Evolutionary conservation across 1,140 invertebrate species (phyloP), one percentile per base, ranked within the genome.

Genomic region (Stegodyphus mimosarum): DNA sequence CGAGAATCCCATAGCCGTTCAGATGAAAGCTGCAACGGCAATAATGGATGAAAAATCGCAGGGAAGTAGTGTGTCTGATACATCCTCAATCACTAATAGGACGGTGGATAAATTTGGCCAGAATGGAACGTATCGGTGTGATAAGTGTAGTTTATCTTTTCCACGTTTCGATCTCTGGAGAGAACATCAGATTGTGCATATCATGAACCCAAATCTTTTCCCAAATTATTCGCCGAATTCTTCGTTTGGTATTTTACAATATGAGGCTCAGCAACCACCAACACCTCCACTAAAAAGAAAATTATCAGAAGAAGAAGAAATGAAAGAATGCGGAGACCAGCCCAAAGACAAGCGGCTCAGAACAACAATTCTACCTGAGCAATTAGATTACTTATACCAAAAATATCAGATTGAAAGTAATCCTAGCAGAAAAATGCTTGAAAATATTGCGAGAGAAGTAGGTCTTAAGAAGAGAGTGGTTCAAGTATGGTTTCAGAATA

Each of bases 381-480:
- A 99, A 90, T 91, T 99, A 72, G 98, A 99, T 89, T 99, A 98
- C 90, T 92, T 99, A 49, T 99, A 99, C 91, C 97, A 99, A 92
- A 98, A 99, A 90, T 99, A 99, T 91, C 97, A 99, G 91, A 93
- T 98, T 49, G 98, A 99, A 91, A 97, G 96, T 64, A 99, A 99
- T 92, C 97, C 97, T 52, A 98, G 96, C 87, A 93, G 98, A 69
- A 99, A 99, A 92, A 98, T 99, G 96, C 91, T 99, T 66, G 98
- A 99, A 91, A 97, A 96, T 87, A 99, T 99, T 88, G 96, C 97
- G 0, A 93, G 95, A 87, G 97, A 99, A 91, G 96, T 99, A 72
- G 98, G 97, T 11, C 92, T 99, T 69, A 98, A 98, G 90, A 99
- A 99, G 91, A 92, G 98, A 86, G 98, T 99, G 5, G 97, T 99